phyloP scores from a whole-genome alignment of 2,113 vertebrate species.

The Caloenas nicobarica region DNA sequence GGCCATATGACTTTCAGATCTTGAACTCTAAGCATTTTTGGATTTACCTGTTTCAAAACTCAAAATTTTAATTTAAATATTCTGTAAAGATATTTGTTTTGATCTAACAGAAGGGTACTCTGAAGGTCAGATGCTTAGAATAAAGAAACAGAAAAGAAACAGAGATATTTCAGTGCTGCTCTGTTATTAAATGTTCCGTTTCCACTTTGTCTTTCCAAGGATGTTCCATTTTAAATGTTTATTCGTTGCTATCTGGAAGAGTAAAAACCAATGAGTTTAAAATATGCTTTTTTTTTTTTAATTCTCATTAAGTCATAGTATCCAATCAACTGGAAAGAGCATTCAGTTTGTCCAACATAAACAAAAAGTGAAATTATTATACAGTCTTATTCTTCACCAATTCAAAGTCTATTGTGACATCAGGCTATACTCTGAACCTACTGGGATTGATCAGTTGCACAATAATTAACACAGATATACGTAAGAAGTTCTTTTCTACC shows the following conservation, averaged over 20 bases:
- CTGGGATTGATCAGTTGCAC: not conserved
- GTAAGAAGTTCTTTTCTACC: not conserved
- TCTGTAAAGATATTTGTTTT: not conserved
- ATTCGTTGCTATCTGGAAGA: not conserved
- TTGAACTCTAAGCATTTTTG: not conserved
- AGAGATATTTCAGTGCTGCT: not conserved
- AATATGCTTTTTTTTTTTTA: rapidly evolving
- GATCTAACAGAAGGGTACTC: not conserved
- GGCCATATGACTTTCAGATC: not conserved
- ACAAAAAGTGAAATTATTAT: not conserved
- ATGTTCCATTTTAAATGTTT: not conserved
- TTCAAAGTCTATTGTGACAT: not conserved
- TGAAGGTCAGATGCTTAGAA: not conserved
- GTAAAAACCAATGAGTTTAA: not conserved
- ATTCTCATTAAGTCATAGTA: not conserved
- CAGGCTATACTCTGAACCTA: not conserved
- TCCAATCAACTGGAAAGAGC: not conserved
- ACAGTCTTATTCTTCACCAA: not conserved
- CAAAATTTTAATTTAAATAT: not conserved
- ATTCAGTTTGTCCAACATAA: not conserved
- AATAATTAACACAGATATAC: not conserved
- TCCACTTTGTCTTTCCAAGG: not conserved
- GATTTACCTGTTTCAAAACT: not conserved
- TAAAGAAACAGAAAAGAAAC: not conserved
- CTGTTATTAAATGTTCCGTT: not conserved